Conservation (phyloP, 1,140 invertebrate genomes). For the Drosophila santomea region DNA sequence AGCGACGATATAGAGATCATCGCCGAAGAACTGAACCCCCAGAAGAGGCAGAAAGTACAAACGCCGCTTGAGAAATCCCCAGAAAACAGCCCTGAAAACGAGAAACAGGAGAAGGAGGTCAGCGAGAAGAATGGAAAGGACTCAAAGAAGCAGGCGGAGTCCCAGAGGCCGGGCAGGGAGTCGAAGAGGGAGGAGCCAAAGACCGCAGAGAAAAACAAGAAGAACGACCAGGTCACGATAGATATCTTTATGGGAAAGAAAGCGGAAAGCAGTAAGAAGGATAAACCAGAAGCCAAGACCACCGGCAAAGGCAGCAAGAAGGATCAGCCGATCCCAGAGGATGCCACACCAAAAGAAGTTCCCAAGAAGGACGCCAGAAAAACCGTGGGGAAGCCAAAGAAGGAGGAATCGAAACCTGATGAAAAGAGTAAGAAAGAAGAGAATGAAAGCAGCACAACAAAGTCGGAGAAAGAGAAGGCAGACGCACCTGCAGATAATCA, state of each 20-base stretch:
- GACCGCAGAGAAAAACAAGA: background rate
- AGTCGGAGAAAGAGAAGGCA: background rate
- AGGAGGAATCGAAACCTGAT: background rate
- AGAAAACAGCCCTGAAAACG: background rate
- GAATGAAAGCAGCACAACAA: background rate
- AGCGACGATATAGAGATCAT: slow-evolving; percentile 68
- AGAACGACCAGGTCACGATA: background rate
- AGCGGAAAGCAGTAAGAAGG: background rate
- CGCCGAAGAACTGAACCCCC: slow-evolving; percentile 59
- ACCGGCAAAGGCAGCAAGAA: background rate
- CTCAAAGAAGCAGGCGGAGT: background rate
- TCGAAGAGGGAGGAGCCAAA: background rate
- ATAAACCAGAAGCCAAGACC: background rate
- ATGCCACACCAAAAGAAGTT: background rate
- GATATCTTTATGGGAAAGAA: slow-evolving; percentile 7
- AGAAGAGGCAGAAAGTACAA: slow-evolving; percentile 53
- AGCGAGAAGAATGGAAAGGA: background rate
- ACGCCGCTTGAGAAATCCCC: background rate
- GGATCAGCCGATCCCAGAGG: background rate
- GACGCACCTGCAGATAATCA: background rate
- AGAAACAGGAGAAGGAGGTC: background rate
- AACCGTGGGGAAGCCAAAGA: background rate
- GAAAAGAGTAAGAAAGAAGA: background rate
- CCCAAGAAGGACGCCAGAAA: background rate
- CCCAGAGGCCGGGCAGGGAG: background rate